Conservation (phyloP, 1,140 invertebrate genomes). For the Scaptodrosophila lebanonensis region DNA sequence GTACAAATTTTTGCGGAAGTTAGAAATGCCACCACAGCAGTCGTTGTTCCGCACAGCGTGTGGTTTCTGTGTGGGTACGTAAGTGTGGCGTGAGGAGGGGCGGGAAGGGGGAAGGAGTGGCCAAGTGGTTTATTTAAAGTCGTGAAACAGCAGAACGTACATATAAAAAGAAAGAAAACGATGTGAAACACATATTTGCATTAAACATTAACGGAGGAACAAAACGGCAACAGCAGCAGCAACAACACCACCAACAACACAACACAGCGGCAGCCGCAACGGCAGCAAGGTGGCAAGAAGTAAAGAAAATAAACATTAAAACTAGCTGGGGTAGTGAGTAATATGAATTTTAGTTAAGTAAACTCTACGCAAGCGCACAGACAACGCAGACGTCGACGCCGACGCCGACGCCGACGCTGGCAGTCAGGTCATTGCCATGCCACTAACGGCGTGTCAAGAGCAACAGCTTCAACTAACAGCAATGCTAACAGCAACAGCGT, state of each 20-base stretch:
- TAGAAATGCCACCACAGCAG: too few species aligned
- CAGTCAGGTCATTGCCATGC: slow-evolving; percentile 50
- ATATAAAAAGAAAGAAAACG: slow-evolving; percentile 14
- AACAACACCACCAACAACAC: slow-evolving; percentile 20
- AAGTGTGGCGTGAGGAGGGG: too few species aligned
- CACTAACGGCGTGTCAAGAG: too few species aligned
- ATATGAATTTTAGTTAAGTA: slow-evolving; percentile 45
- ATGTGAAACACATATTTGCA: slow-evolving; percentile 61
- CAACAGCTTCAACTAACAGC: too few species aligned
- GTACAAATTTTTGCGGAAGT: too few species aligned
- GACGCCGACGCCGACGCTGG: too few species aligned
- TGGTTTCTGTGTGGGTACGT: too few species aligned
- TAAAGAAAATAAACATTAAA: slow-evolving; percentile 69
- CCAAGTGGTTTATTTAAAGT: background rate
- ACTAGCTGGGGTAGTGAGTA: slow-evolving; percentile 23
- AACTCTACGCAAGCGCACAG: slow-evolving; percentile 39
- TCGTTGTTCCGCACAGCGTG: too few species aligned
- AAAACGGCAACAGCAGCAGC: slow-evolving; percentile 2
- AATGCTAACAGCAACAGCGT: slow-evolving; percentile 24
- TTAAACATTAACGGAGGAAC: slow-evolving; percentile 63
- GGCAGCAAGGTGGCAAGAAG: slow-evolving; percentile 43
- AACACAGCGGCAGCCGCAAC: background rate
- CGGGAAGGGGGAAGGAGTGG: too few species aligned
- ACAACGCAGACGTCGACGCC: slow-evolving; percentile 1
- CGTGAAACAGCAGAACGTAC: background rate